Evolutionary conservation across 1,140 invertebrate genomes (phyloP), one percentile per base, ranked within the genome.

Genomic region (Drosophila neocordata): DNA sequence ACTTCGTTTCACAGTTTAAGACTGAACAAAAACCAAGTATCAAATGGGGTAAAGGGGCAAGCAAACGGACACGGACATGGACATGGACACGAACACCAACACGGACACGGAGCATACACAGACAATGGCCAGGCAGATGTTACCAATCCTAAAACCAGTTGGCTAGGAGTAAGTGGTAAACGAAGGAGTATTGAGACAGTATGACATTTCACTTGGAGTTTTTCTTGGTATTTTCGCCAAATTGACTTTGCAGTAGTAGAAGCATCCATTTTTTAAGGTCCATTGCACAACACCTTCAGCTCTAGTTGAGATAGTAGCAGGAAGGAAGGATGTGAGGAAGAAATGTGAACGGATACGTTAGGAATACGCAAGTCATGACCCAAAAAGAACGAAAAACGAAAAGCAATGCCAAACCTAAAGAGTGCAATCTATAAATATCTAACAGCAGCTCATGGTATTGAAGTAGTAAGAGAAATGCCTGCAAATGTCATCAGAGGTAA

Each of bases 351-450:
- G 69, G 57, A 69, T 67, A 60, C 31, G 51, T 8, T 24, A 20
- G 22, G 9, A 52, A 27, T 55, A 20, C 64, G 38, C 53, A 48
- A 48, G 41, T 48, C 41, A 48, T 13, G 31, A 22, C 60, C 24
- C 9, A 18, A 15, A n/a, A 13, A 58, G 18, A 48, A 48, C 13
- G 44, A 24, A 11, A 51, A 44, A 20, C 41, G 12, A 44, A 56
- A 35, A 37, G 48, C 55, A 52, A 52, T 31, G 38, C 38, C 24
- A 59, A 60, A 34, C 51, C 63, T 38, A 53, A 57, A 64, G 69
- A 68, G 74, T 69, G 78, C 82, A 77, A 85, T 85, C 81, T 87
- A 87, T 84, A 87, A 85, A 85, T 85, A 85, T 87, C 82, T 81
- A 75, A 84, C 56, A 65, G 44, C 31, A 35, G 18, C 24, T n/a